phyloP scores from a whole-genome alignment of 2,888 invertebrate genomes.

The Ceriagrion tenellum region DNA sequence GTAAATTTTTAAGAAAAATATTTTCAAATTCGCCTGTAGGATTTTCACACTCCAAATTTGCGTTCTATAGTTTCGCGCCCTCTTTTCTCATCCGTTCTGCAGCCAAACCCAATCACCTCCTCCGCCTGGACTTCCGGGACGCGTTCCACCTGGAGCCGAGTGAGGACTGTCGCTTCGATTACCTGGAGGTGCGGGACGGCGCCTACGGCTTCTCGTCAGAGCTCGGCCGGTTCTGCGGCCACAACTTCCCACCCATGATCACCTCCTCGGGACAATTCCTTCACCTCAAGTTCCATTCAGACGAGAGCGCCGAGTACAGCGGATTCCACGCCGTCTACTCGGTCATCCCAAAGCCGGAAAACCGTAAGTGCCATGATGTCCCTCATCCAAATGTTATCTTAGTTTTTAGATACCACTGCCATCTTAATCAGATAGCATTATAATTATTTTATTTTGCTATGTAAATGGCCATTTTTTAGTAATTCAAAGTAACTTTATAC shows the following conservation, averaged over 20 bases:
- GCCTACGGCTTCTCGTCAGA: slow-evolving; percentile 86
- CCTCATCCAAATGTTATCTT: too few species aligned
- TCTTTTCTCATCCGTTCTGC: slow-evolving; percentile 71
- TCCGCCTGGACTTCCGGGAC: slow-evolving; percentile 90
- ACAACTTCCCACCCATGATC: slow-evolving; percentile 86
- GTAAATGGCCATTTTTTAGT: too few species aligned
- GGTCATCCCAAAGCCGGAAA: slow-evolving; percentile 82
- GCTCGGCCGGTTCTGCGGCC: slow-evolving; percentile 86
- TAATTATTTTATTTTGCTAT: too few species aligned
- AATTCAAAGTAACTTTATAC: too few species aligned
- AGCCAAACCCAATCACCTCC: slow-evolving; percentile 83
- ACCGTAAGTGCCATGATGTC: slow-evolving; percentile 81
- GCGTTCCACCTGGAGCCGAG: slow-evolving; percentile 86
- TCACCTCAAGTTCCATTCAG: slow-evolving; percentile 90
- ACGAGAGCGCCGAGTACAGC: slow-evolving; percentile 88
- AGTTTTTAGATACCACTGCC: too few species aligned
- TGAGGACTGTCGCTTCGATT: slow-evolving; percentile 88
- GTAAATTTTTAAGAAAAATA: too few species aligned
- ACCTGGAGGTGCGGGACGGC: slow-evolving; percentile 90
- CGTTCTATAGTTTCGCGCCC: not conserved
- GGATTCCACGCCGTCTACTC: slow-evolving; percentile 90
- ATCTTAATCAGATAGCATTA: too few species aligned
- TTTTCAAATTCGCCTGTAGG: not conserved
- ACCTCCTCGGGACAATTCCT: slow-evolving; percentile 86
- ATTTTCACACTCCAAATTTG: not conserved